Evolutionary conservation across 2,888 invertebrate species (phyloP), one percentile per base, ranked within the genome.

Genomic region (Pachymerium ferrugineum): DNA sequence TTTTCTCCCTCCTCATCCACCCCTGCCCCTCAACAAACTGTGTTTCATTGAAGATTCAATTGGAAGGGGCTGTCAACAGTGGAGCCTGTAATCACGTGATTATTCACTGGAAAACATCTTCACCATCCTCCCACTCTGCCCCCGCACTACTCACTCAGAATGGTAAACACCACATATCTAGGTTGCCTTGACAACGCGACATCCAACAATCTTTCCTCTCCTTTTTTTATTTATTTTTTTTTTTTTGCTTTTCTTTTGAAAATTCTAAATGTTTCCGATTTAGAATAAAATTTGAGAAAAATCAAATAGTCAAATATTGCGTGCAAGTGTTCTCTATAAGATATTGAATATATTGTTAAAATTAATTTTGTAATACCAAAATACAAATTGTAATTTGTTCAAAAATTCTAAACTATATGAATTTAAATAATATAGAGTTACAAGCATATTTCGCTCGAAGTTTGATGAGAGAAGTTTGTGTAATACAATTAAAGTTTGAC

Each of bases 11-110:
- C 47, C 47, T 47, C 47, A 47, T 47, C 47, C 47, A 47, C n/a
- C 47, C 42, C 47, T 47, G 4, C 47, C 47, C 47, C 47, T 47
- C 47, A 47, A 47, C 47, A 47, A 47, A 47, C 47, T 47, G 47
- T 47, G 47, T 47, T 47, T 47, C 47, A 47, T 47, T 47, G 47
- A 47, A 47, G 47, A 47, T 47, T 47, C 47, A 47, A 47, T 47
- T 47, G 47, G 47, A 47, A 47, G 47, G 47, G 47, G 47, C 47
- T 47, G 47, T 47, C 47, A 47, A 47, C 47, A 47, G 47, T 47
- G 47, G 47, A 47, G 47, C 47, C 47, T 47, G 47, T 47, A 47
- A 47, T 47, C 47, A 47, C 47, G 47, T 47, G 47, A 47, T 47
- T 47, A 47, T 47, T 47, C 47, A 47, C 47, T 47, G 47, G 47